phyloP scores from a whole-genome alignment of 2,797 vertebrate species.

The Acanthiza pusilla region DNA sequence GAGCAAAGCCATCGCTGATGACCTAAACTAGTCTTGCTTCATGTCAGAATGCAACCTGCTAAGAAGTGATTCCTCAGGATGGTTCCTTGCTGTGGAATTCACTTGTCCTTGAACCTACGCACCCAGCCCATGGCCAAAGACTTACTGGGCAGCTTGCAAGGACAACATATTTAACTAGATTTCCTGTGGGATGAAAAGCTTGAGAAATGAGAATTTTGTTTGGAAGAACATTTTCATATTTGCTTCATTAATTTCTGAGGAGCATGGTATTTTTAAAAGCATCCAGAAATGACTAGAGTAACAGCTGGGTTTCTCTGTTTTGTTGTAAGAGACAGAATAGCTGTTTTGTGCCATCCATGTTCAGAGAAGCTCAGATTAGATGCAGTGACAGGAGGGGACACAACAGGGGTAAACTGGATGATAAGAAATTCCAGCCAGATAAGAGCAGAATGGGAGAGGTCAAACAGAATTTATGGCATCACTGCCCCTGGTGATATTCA shows the following conservation, averaged over 20 bases:
- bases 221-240: not conserved
- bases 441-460: not conserved
- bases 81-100: not conserved
- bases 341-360: not conserved
- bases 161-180: not conserved
- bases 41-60: not conserved
- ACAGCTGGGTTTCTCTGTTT: not conserved
- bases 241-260: not conserved
- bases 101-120: not conserved
- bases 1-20: not conserved
- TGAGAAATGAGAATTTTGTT: not conserved
- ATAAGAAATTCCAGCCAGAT: not conserved
- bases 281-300: not conserved
- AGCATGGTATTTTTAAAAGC: not conserved
- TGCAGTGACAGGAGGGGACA: not conserved
- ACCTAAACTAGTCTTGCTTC: not conserved
- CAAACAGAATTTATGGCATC: not conserved
- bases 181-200: not conserved
- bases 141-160: not conserved
- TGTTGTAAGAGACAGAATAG: not conserved
- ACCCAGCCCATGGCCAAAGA: not conserved
- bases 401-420: not conserved
- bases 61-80: not conserved
- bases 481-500: not conserved
- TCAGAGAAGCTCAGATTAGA: not conserved